Evolutionary conservation across 2,797 vertebrate genomes (phyloP).

Genomic region (Taeniopygia guttata): DNA sequence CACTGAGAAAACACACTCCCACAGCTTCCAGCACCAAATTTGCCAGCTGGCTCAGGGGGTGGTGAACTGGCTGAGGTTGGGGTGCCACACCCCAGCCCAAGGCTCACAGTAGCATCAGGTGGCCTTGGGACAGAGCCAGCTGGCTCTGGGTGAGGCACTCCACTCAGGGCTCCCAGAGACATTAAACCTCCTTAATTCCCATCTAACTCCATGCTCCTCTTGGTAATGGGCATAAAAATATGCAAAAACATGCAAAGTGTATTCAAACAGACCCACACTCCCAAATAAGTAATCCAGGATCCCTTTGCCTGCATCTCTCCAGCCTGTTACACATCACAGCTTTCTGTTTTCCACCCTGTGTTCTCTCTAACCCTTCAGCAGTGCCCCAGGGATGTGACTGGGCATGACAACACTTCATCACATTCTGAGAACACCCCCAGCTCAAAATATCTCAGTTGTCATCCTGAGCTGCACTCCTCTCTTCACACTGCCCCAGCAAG

Average conservation of each 20-base stretch:
- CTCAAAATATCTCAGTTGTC: not conserved
- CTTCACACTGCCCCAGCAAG: not conserved
- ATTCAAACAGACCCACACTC: constrained; percentile 9
- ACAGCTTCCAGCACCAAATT: not conserved
- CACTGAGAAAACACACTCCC: not conserved
- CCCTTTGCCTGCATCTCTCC: not conserved
- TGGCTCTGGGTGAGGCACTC: not conserved
- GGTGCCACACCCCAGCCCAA: not conserved
- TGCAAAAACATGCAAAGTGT: constrained; percentile 18
- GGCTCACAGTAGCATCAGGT: not conserved
- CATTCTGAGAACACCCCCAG: not conserved
- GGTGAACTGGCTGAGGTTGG: not conserved
- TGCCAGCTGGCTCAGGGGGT: not conserved
- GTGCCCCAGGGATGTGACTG: not conserved
- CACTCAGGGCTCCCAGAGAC: not conserved
- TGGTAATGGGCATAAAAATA: constrained; percentile 47
- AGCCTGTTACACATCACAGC: not conserved
- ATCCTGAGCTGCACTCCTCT: not conserved
- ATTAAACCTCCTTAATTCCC: not conserved
- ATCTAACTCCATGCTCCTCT: not conserved
- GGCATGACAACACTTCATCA: not conserved
- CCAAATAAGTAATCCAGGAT: not conserved
- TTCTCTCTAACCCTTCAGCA: not conserved
- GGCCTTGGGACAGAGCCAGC: not conserved
- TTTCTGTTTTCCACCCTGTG: not conserved